phyloP scores from a whole-genome alignment of 2,888 invertebrate genomes.

The Cephus pulcher region DNA sequence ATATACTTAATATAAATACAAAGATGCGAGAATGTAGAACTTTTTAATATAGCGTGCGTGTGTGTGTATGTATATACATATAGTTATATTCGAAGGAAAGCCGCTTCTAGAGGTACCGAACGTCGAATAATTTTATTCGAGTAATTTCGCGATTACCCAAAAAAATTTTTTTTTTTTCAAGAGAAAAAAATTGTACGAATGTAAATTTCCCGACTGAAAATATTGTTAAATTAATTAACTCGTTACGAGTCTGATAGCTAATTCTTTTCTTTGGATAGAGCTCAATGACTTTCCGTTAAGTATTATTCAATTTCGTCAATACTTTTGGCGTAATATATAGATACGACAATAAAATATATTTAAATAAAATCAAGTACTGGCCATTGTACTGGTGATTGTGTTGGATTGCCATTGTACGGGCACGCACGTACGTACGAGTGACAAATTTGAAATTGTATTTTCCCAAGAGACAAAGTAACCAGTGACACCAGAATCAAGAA shows the following conservation, averaged over 20 bases:
- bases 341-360: constrained; percentile 11
- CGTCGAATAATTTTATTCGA: constrained; percentile 13
- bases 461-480: constrained; percentile 32
- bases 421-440: constrained; percentile 15
- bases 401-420: constrained; percentile 23
- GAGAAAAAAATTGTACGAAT: constrained; percentile 16
- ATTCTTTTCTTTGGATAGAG: background rate
- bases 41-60: background rate
- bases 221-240: background rate
- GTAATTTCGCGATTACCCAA: constrained; percentile 26
- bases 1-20: background rate
- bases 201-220: constrained; percentile 7
- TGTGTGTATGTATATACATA: background rate
- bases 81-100: constrained; percentile 16
- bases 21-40: background rate
- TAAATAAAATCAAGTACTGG: constrained; percentile 24
- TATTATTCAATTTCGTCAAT: background rate
- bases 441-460: constrained; percentile 34
- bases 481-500: constrained; percentile 11
- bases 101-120: constrained; percentile 29
- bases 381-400: constrained; percentile 11
- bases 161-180: constrained; percentile 11
- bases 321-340: background rate
- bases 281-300: background rate
- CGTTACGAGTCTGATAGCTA: background rate